Conservation (phyloP, 2,797 vertebrate species). For the Cryptoprocta ferox region DNA sequence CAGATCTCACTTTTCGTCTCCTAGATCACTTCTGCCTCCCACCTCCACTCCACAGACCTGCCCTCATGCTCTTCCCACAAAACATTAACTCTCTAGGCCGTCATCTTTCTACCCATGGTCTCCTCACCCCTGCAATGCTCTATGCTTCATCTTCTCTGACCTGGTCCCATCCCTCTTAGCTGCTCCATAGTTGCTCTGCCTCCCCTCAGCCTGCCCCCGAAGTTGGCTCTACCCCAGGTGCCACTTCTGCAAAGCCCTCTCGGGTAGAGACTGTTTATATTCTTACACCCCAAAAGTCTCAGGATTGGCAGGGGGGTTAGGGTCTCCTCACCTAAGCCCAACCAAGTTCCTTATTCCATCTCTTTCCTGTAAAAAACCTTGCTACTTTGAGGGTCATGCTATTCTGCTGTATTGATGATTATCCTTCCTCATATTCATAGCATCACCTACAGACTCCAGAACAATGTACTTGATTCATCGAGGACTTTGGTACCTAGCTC, state of each 20-base stretch:
- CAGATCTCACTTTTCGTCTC: neutral
- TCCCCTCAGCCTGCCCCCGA: neutral
- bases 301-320: neutral
- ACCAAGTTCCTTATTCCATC: neutral
- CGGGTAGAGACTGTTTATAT: neutral
- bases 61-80: neutral
- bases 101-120: neutral
- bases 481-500: neutral
- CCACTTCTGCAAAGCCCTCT: neutral
- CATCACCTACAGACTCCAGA: neutral
- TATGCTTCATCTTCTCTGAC: neutral
- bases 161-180: neutral
- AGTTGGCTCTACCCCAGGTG: neutral
- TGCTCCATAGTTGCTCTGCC: neutral
- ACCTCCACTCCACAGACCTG: neutral
- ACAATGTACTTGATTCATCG: neutral
- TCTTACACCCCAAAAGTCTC: neutral
- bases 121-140: neutral
- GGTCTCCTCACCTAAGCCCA: neutral
- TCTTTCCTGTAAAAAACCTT: neutral
- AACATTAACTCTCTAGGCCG: neutral
- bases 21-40: neutral
- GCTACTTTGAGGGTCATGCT: neutral
- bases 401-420: neutral
- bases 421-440: neutral